A percentile compares a stretch with the other conserved stretches of the same genome.
Conservation (phyloP, 2,113 vertebrate species). For the Anthoscopus minutus region DNA sequence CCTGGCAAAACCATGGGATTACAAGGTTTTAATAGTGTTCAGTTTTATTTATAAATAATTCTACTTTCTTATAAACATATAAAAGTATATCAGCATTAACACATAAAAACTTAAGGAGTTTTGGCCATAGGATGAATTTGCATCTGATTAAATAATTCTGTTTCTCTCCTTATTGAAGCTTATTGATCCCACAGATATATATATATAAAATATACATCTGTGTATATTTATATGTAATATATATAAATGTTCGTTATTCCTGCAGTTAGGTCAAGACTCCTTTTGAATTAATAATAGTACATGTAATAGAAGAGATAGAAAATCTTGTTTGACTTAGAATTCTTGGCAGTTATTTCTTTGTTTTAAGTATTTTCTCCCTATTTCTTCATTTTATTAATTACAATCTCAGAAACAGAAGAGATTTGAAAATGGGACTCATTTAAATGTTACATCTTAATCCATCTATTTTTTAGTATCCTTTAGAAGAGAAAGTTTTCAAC, state of each 20-base stretch:
- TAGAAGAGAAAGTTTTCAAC: background rate
- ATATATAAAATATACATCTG: background rate
- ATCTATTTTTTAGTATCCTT: background rate
- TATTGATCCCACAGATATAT: background rate
- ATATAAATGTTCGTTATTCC: background rate
- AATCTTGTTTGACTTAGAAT: background rate
- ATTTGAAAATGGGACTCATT: background rate
- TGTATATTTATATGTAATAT: background rate
- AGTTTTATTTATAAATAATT: conserved; percentile 12
- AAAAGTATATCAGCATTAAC: background rate
- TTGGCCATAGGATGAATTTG: background rate
- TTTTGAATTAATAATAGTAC: background rate
- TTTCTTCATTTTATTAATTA: background rate
- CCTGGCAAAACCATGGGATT: background rate
- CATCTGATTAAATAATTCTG: background rate
- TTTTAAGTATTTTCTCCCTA: background rate
- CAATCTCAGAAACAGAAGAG: background rate
- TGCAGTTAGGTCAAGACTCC: background rate
- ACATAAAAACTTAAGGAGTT: background rate
- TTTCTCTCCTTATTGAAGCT: background rate
- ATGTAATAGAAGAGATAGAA: background rate
- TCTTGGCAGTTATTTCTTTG: background rate
- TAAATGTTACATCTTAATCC: background rate
- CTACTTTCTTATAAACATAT: background rate
- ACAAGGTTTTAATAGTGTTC: background rate